These are phyloP conservation scores for Anadara kagoshimensis DNA, from an alignment of 1,140 invertebrate genomes.

Conservation along the genomic window DNA sequence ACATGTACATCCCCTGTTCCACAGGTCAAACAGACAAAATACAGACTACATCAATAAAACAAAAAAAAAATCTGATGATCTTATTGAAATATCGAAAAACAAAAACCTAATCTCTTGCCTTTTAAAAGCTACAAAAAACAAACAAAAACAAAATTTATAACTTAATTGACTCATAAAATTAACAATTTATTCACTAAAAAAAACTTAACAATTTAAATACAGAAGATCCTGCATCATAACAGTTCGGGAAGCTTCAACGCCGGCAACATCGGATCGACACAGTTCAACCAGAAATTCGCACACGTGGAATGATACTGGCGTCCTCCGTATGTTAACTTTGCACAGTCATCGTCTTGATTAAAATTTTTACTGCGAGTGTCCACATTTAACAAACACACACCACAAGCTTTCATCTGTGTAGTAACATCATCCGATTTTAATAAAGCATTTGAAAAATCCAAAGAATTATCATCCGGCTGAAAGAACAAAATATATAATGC, in stretches of 20 bases:
- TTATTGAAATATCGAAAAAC: too few relatives aligned
- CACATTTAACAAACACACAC: slow-evolving; percentile 74
- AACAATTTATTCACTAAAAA: too few relatives aligned
- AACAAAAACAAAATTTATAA: too few relatives aligned
- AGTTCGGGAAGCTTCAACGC: slow-evolving; percentile 71
- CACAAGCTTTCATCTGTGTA: slow-evolving; percentile 68
- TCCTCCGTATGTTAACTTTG: slow-evolving; percentile 77
- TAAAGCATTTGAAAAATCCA: slow-evolving; percentile 60
- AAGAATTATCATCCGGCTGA: slow-evolving; percentile 65
- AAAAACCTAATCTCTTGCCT: too few relatives aligned
- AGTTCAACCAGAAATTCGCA: slow-evolving; percentile 83
- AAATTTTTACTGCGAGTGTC: slow-evolving; percentile 48
- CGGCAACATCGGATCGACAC: slow-evolving; percentile 79
- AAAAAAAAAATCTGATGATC: too few relatives aligned
- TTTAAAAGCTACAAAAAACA: too few relatives aligned
- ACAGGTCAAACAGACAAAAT: too few relatives aligned
- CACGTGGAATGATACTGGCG: slow-evolving; percentile 80
- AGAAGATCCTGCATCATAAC: slow-evolving; percentile 40
- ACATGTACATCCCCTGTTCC: too few relatives aligned
- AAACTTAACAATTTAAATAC: not conserved
- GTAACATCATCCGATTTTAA: slow-evolving; percentile 61
- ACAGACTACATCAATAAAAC: too few relatives aligned
- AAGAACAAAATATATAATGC: slow-evolving; percentile 25
- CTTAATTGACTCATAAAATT: too few relatives aligned
- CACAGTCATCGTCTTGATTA: slow-evolving; percentile 48